Percentiles rank a stretch among this genome's conserved stretches.
phyloP scores from a whole-genome alignment of 2,888 invertebrate genomes.

The Epinotia ramella region DNA sequence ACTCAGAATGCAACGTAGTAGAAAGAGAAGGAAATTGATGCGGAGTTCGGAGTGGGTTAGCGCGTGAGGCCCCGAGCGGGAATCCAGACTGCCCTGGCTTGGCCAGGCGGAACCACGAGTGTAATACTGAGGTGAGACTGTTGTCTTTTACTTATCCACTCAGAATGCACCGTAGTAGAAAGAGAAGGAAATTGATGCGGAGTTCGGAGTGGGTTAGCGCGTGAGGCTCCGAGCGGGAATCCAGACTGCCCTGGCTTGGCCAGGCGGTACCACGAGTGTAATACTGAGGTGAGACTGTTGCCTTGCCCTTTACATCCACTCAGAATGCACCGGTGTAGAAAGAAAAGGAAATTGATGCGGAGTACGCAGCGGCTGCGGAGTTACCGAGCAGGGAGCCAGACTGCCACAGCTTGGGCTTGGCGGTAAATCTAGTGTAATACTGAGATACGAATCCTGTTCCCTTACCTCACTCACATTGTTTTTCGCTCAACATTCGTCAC shows the following conservation, averaged over 20 bases:
- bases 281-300: conserved; percentile 84
- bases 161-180: conserved; percentile 64
- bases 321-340: conserved; percentile 64
- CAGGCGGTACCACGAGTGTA: conserved; percentile 92
- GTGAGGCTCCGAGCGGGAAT: conserved; percentile 58
- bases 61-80: conserved; percentile 57
- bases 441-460: conserved; percentile 79
- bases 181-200: conserved; percentile 75
- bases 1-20: conserved; percentile 75
- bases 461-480: neutral
- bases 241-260: conserved; percentile 90
- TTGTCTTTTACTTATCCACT: no score
- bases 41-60: conserved; percentile 60
- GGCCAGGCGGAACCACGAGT: conserved; percentile 91
- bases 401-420: conserved; percentile 90
- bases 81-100: conserved; percentile 89
- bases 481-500: no score
- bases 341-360: conserved; percentile 75
- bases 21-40: conserved; percentile 78
- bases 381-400: conserved; percentile 67
- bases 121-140: conserved; percentile 87
- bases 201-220: conserved; percentile 60
- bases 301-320: no score
- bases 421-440: conserved; percentile 92
- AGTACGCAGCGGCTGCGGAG: conserved; percentile 62